Conservation (phyloP, 2,113 vertebrate species). For the Delphinapterus leucas region DNA sequence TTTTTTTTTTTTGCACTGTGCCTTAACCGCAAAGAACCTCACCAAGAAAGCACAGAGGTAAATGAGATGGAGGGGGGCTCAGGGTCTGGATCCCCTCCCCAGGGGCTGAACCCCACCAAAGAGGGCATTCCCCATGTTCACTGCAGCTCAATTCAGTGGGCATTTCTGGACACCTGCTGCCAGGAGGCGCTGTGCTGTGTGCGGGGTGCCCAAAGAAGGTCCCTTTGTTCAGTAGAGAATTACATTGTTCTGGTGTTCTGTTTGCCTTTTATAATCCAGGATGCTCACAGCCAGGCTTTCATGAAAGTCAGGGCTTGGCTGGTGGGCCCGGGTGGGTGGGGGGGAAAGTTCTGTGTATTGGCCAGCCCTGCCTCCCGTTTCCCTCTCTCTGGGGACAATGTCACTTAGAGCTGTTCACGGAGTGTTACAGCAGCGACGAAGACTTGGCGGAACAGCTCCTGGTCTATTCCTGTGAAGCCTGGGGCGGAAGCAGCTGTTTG, state of each 20-base stretch:
- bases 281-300: not conserved
- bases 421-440: constrained; percentile 89
- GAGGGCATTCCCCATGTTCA: not conserved
- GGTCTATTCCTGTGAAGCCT: constrained; percentile 89
- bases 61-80: not conserved
- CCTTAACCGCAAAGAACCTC: not conserved
- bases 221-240: fast-evolving
- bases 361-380: not conserved
- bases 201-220: fast-evolving
- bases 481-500: constrained; percentile 93
- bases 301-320: not conserved
- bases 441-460: constrained; percentile 91
- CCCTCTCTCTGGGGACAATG: not conserved
- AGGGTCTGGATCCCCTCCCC: not conserved
- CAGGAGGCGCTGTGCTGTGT: not conserved
- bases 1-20: not conserved
- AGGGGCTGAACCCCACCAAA: not conserved
- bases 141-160: fast-evolving
- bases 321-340: not conserved
- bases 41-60: not conserved
- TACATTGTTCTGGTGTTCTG: fast-evolving
- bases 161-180: not conserved
- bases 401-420: constrained; percentile 87
- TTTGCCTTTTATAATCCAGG: fast-evolving
- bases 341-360: fast-evolving